Evolutionary conservation across 2,113 vertebrate genomes (phyloP), one percentile per base, ranked within the genome.

Genomic region (Ascaphus truei): DNA sequence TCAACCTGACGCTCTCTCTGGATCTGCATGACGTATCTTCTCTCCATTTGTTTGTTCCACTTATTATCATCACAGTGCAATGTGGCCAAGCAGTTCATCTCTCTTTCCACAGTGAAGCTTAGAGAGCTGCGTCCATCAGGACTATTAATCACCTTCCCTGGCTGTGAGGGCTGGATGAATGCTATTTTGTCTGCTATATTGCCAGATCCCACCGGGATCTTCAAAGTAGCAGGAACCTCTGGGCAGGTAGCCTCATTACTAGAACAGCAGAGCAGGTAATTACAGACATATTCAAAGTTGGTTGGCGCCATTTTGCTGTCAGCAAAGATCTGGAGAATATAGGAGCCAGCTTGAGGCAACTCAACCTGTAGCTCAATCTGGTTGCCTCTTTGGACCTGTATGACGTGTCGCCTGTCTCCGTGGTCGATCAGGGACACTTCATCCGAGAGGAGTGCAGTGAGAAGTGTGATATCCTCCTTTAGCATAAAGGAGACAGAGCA

Each of bases 241-340:
- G 64, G 43, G 55, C 67, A 59, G 31, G 47, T 31, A 15, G 62
- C 57, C 2, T 30, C 68, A 22, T 23, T 25, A 34, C 58, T 50
- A 11, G 39, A 67, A 55, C 75, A 80, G 7, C 72, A 80, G 47
- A 80, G 76, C 13, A 80, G 30, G 33, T 77, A 80, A 63, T 71
- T 77, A 48, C 75, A 76, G 13, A 73, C 15, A 51, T 75, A 75
- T 11, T 36, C 34, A 37, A 50, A 69, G 20, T 9, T 63, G 12
- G 36, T 62, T 13, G 67, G 45, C n/a, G 33, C 30, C 4, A 25
- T 16, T 52, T 65, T 75, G 23, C 20, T 60, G 12, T 75, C 45
- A 3, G 66, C 66, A 56, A 73, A 79, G 15, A 79, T 75, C 5
- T 48, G 34, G 20, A 79, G 59, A 45, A 73, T 29, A 7, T 79